phyloP scores from a whole-genome alignment of 2,113 vertebrate species.

The Calidris pygmaea region DNA sequence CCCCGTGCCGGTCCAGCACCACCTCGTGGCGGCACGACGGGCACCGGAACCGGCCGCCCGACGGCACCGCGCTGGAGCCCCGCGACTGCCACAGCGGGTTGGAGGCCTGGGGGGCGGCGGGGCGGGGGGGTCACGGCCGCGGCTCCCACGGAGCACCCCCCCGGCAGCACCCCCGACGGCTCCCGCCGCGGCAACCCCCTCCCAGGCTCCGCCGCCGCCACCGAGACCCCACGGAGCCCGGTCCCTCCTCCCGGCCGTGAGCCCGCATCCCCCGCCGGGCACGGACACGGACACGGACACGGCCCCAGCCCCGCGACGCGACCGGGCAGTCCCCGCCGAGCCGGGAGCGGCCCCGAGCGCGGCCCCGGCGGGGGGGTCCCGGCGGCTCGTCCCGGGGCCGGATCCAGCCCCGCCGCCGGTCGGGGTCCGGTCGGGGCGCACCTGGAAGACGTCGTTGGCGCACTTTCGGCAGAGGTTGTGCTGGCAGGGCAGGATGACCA shows the following conservation, averaged over 20 bases:
- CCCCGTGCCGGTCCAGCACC: slow-evolving; percentile 86
- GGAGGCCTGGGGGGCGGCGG: slow-evolving; percentile 71
- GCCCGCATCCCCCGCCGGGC: neutral
- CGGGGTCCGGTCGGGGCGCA: slow-evolving; percentile 29
- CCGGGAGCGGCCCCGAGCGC: neutral
- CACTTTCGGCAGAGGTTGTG: slow-evolving; percentile 94
- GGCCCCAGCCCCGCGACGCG: no score
- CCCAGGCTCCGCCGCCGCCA: neutral
- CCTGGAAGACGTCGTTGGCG: slow-evolving; percentile 90
- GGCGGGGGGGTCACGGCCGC: neutral
- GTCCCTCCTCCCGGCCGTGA: neutral
- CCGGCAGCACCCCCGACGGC: fast-evolving
- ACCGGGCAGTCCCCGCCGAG: neutral
- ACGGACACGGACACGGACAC: no score
- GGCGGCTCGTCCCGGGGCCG: neutral
- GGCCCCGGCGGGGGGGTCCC: slow-evolving; percentile 35
- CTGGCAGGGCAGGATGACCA: slow-evolving; percentile 94
- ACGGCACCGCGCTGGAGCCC: slow-evolving; percentile 78
- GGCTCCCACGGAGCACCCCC: no score
- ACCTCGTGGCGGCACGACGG: slow-evolving; percentile 90
- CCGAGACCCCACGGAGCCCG: no score
- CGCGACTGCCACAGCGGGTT: slow-evolving; percentile 88
- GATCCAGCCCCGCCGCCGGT: neutral
- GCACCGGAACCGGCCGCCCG: slow-evolving; percentile 86
- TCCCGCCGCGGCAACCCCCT: no score